These are phyloP conservation scores for Selenia dentaria DNA, from an alignment of 2,888 invertebrate species.

Conservation along the genomic window DNA sequence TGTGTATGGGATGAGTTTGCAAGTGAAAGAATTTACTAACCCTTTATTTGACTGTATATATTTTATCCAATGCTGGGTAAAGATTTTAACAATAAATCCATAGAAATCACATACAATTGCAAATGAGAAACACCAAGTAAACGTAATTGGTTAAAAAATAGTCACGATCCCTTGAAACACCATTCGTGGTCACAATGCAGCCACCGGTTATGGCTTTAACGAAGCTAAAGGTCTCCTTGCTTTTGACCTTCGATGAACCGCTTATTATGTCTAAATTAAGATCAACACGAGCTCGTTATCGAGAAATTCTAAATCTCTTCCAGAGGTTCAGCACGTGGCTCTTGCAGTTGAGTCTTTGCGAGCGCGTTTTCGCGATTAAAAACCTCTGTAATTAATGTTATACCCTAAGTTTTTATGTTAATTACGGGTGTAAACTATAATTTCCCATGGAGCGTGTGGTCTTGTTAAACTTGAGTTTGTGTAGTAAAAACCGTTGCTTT, in stretches of 20 bases:
- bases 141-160: conserved; percentile 63
- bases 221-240: conserved; percentile 59
- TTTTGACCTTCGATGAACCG: conserved; percentile 52
- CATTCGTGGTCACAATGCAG: conserved; percentile 60
- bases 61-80: no score
- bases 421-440: conserved; percentile 56
- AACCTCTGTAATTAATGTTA: conserved; percentile 35
- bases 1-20: no score
- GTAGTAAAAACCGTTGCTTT: conserved; percentile 61
- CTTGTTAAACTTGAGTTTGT: conserved; percentile 58
- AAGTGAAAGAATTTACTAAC: no score
- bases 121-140: conserved; percentile 49
- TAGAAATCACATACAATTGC: conserved; percentile 11
- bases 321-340: conserved; percentile 14
- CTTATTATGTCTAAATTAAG: conserved; percentile 60
- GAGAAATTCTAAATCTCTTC: conserved; percentile 26
- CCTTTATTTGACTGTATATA: no score
- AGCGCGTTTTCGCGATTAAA: conserved; percentile 11
- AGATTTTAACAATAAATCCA: no score
- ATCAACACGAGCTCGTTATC: conserved; percentile 40
- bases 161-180: conserved; percentile 65
- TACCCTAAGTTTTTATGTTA: conserved; percentile 54
- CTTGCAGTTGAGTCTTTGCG: no score
- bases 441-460: conserved; percentile 54
- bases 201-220: conserved; percentile 68